These are phyloP conservation scores for Temnothorax rugatulus DNA, from an alignment of 2,888 invertebrate species.

Conservation along the genomic window DNA sequence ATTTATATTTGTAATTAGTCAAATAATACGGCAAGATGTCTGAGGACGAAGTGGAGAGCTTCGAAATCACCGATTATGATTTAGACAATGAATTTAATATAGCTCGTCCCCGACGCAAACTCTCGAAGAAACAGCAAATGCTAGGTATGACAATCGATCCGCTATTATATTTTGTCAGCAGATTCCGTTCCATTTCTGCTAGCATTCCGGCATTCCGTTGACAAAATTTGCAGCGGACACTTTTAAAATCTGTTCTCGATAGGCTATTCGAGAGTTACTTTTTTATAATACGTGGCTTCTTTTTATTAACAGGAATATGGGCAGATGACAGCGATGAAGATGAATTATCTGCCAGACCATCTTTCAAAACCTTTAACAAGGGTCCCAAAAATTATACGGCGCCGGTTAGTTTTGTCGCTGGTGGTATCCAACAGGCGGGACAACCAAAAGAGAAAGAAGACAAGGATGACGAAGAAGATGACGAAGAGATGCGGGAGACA, in stretches of 20 bases:
- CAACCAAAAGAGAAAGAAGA: conserved; percentile 89
- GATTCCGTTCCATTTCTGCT: too few relatives aligned
- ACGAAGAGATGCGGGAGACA: conserved; percentile 76
- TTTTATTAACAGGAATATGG: conserved; percentile 90
- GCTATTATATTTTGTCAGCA: background rate
- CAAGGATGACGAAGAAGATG: conserved; percentile 84
- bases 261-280: background rate
- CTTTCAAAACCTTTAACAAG: conserved; percentile 86
- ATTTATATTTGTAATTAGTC: too few relatives aligned
- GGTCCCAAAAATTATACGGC: conserved; percentile 93
- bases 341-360: conserved; percentile 85
- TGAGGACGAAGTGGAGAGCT: conserved; percentile 96
- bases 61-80: conserved; percentile 98
- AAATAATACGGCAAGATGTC: conserved; percentile 87
- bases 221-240: background rate
- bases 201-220: too few relatives aligned
- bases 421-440: conserved; percentile 95
- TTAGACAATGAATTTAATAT: conserved; percentile 97
- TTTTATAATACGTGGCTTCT: background rate
- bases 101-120: conserved; percentile 90
- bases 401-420: conserved; percentile 96
- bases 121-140: conserved; percentile 96
- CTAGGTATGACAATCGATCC: conserved; percentile 89
- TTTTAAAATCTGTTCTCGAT: background rate
- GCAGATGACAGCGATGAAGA: conserved; percentile 95